Conservation (phyloP, 2,888 invertebrate genomes). For the Catocala fraxini region DNA sequence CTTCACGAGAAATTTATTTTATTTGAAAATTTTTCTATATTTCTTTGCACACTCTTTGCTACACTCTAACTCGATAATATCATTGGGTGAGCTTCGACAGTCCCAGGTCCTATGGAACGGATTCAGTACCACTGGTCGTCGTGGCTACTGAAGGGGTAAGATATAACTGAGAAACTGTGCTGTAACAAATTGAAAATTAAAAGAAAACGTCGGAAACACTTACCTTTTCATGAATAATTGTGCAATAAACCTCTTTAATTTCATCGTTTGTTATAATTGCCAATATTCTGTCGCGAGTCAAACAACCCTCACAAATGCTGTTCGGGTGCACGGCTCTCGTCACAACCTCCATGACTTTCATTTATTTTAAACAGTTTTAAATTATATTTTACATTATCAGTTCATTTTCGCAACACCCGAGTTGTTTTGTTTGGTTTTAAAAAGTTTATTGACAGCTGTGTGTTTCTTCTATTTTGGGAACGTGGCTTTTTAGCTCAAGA, state of each 20-base stretch:
- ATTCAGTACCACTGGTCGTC: too few species aligned
- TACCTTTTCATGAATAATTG: slow-evolving; percentile 13
- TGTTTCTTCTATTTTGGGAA: not conserved
- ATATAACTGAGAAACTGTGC: too few species aligned
- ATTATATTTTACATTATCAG: not conserved
- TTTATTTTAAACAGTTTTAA: too few species aligned
- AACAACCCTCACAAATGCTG: slow-evolving; percentile 13
- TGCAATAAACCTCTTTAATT: slow-evolving; percentile 6
- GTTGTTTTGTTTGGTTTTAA: slow-evolving; percentile 9
- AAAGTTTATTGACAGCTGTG: not conserved
- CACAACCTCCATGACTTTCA: slow-evolving; percentile 8
- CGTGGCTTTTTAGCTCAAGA: not conserved
- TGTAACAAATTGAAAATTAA: too few species aligned
- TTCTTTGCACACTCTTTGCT: too few species aligned
- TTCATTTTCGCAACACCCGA: not conserved
- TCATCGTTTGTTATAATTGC: slow-evolving; percentile 5
- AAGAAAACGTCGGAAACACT: not conserved
- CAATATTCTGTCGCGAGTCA: slow-evolving; percentile 13
- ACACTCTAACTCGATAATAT: too few species aligned
- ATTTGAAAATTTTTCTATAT: too few species aligned
- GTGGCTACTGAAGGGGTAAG: too few species aligned
- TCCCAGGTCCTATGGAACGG: too few species aligned
- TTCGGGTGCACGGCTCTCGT: not conserved
- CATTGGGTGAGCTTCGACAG: too few species aligned
- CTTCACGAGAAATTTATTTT: too few species aligned